Evolutionary conservation across 2,113 vertebrate genomes (phyloP).

Genomic region (Epinephelus lanceolatus): DNA sequence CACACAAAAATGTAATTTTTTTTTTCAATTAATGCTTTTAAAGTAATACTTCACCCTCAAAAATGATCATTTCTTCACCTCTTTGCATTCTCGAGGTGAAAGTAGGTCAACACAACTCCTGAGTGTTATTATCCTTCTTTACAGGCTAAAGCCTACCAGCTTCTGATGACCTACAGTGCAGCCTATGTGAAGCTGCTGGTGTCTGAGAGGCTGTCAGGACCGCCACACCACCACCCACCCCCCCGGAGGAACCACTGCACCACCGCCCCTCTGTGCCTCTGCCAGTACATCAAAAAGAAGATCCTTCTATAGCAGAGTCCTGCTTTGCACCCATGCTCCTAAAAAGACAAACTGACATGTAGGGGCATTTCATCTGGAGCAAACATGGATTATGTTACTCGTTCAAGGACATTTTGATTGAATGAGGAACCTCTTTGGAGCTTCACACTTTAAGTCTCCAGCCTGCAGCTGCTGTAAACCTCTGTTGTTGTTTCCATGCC

Average conservation of each 20-base stretch:
- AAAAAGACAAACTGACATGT: not conserved
- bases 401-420: not conserved
- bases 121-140: not conserved
- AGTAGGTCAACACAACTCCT: not conserved
- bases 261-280: constrained; percentile 79
- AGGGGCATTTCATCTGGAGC: not conserved
- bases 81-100: not conserved
- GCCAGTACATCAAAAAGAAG: constrained; percentile 81
- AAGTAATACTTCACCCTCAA: no score
- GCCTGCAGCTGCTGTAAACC: not conserved
- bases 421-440: not conserved
- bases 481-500: not conserved
- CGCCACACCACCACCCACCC: constrained; percentile 32
- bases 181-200: constrained; percentile 82
- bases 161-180: constrained; percentile 86
- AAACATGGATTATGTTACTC: not conserved
- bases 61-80: no score
- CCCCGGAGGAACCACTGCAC: constrained; percentile 73
- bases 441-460: not conserved
- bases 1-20: no score
- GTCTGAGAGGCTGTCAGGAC: constrained; percentile 73
- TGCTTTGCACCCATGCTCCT: not conserved
- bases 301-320: constrained; percentile 61
- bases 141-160: constrained; percentile 82
- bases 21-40: not conserved